These are phyloP conservation scores for Netelia fuscicornis DNA, from an alignment of 2,888 invertebrate species.

Conservation along the genomic window DNA sequence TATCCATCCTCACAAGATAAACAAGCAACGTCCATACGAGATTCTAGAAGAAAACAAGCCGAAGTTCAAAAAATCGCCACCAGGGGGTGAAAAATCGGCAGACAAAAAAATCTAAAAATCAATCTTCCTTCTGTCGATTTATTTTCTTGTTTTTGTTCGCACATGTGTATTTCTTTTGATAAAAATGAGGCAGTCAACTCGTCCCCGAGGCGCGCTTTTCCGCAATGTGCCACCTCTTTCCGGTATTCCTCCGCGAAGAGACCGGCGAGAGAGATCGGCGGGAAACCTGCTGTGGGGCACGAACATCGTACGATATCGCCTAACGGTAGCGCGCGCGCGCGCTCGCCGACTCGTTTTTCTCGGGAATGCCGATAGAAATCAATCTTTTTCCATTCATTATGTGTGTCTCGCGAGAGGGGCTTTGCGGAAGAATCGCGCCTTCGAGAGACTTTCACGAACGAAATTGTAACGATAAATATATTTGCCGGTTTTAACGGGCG, in stretches of 20 bases:
- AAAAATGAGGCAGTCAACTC: not conserved
- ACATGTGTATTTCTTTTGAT: not conserved
- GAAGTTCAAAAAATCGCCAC: too few relatives aligned
- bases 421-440: slow-evolving; percentile 59
- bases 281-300: slow-evolving; percentile 48
- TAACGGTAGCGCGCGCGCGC: slow-evolving; percentile 49
- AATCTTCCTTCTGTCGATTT: too few relatives aligned
- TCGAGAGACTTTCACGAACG: slow-evolving; percentile 51
- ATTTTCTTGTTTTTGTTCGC: too few relatives aligned
- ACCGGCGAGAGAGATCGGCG: slow-evolving; percentile 39
- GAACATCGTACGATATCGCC: slow-evolving; percentile 56
- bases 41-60: too few relatives aligned
- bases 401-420: not conserved
- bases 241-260: slow-evolving; percentile 23
- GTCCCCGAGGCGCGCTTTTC: slow-evolving; percentile 40
- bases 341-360: slow-evolving; percentile 55
- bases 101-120: not conserved
- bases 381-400: slow-evolving; percentile 56
- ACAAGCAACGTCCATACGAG: too few relatives aligned
- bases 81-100: too few relatives aligned
- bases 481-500: not conserved
- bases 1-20: too few relatives aligned
- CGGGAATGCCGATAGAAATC: slow-evolving; percentile 70
- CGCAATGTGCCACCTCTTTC: slow-evolving; percentile 48
- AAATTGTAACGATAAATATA: not conserved